Base-by-base conservation (phyloP, 2,888 invertebrate species). In the Lasioglossum pauxillum region DNA sequence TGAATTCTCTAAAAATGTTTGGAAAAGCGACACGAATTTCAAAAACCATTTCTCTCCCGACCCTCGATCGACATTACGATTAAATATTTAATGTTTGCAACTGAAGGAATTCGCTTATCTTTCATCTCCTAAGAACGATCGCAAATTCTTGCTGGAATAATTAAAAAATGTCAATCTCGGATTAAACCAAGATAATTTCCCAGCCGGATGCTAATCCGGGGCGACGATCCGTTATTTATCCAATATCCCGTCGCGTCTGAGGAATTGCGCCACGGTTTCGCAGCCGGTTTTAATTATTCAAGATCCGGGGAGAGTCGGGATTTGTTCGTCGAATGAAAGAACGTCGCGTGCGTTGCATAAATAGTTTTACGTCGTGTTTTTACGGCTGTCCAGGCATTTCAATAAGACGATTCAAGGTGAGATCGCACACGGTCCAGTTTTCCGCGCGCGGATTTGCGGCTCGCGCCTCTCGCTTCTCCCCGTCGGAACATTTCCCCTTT, bases 371-470 rank as follows among this genome's bases (percentile, higher is more conserved):
- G 41, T 2, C 53, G 53, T 53, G 75, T 80, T 71, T 44, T 77
- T n/a, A 41, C n/a, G 67, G 46, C 16, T 46, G 64, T 67, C 49
- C 27, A 23, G 23, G 35, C n/a, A 41, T 57, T 67, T 44, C 67
- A 49, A 74, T 73, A 46, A 67, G 67, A n/a, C 53, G 41, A 74
- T 46, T 74, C 78, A 74, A 78, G 82, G 78, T 53, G 44, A 78
- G 41, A 31, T 16, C 53, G 71, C 27, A 49, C n/a, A 27, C 31
- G 49, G 4, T 71, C 41, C 49, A 67, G 35, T 31, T 67, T 60
- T 14, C 31, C 31, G 67, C 67, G 31, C 31, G 16, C 31, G 31
- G 67, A 67, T 67, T 35, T 14, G 27, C 8, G 44, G 44, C 44
- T 14, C 44, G 44, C 44, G 44, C 53, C 53, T 49, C 49, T 12